Evolutionary conservation across 2,797 vertebrate genomes (phyloP).

Genomic region (Acrossocheilus fasciatus): DNA sequence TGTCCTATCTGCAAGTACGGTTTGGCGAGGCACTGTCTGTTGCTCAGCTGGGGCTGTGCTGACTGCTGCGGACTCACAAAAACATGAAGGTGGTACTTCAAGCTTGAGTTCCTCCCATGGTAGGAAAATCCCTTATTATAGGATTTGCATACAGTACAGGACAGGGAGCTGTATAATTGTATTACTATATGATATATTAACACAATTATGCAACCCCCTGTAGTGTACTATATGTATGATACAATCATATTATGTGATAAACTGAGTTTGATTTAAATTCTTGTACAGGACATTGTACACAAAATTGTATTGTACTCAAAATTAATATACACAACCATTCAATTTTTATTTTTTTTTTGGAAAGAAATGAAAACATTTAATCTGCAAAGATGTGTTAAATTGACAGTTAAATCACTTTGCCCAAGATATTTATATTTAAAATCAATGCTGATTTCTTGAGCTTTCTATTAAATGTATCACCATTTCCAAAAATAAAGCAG

Average conservation of each 20-base stretch:
- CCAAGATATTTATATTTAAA: neutral
- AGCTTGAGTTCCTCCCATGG: neutral
- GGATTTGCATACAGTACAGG: neutral
- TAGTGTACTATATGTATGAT: neutral
- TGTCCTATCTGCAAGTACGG: neutral
- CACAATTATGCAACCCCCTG: neutral
- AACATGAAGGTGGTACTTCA: neutral
- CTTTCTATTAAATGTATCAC: neutral
- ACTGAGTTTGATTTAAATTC: neutral
- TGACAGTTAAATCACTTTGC: neutral
- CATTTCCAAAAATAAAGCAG: too few species aligned
- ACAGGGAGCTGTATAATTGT: neutral
- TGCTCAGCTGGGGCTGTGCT: neutral
- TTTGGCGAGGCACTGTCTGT: neutral
- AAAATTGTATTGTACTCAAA: neutral
- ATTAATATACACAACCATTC: neutral
- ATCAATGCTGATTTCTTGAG: neutral
- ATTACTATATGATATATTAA: neutral
- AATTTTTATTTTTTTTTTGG: too few species aligned
- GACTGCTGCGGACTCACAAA: neutral
- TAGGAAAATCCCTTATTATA: slow-evolving; percentile 1
- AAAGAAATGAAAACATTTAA: neutral
- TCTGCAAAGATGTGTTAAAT: neutral
- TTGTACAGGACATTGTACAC: neutral
- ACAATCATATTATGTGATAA: neutral